These are phyloP conservation scores for Mayetiola destructor DNA, from an alignment of 2,888 invertebrate genomes.

Conservation along the genomic window DNA sequence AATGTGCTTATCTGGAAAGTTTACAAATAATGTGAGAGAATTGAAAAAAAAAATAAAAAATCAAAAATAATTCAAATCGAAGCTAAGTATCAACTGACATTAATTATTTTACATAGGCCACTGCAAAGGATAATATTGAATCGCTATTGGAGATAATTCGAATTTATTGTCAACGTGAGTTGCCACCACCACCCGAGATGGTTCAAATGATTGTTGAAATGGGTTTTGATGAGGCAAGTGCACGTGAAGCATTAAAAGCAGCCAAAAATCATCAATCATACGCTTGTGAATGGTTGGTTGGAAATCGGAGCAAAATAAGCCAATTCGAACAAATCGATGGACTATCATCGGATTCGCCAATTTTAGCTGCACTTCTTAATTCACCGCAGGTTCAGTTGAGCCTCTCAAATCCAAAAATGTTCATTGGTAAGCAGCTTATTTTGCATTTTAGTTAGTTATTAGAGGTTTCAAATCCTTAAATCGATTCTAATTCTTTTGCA, in stretches of 20 bases:
- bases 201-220: conserved; percentile 34
- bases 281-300: conserved; percentile 51
- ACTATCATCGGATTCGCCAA: conserved; percentile 43
- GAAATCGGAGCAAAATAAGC: conserved; percentile 38
- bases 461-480: background rate
- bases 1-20: conserved; percentile 12
- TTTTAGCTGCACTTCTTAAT: conserved; percentile 47
- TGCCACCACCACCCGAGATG: conserved; percentile 28
- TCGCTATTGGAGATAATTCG: conserved; percentile 33
- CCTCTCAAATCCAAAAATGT: conserved; percentile 47
- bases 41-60: background rate
- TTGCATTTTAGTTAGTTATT: background rate
- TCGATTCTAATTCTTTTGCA: conserved; percentile 25
- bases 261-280: conserved; percentile 49
- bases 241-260: conserved; percentile 43
- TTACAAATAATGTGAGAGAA: conserved; percentile 14
- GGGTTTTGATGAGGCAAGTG: conserved; percentile 47
- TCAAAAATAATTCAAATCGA: background rate
- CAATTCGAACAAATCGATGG: conserved; percentile 44
- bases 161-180: conserved; percentile 32
- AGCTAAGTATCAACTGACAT: background rate
- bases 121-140: conserved; percentile 28
- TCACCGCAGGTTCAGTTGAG: conserved; percentile 51
- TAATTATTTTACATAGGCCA: conserved; percentile 18
- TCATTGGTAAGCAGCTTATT: conserved; percentile 40